Conservation (phyloP, 2,888 invertebrate species). For the Nowickia ferox region DNA sequence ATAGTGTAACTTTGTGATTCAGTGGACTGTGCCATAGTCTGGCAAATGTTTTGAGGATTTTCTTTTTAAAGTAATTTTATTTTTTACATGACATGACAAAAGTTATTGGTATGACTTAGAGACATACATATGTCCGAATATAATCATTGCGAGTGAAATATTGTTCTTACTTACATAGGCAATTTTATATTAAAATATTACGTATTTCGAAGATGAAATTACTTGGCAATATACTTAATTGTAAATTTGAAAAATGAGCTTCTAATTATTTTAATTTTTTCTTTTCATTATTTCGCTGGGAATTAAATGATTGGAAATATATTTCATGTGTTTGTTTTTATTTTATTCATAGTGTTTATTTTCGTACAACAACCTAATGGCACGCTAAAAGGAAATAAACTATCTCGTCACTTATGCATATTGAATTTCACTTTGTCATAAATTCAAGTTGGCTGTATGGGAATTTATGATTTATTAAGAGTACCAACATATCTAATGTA, state of each 20-base stretch:
- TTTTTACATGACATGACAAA: constrained; percentile 62
- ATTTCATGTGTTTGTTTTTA: constrained; percentile 35
- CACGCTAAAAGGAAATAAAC: constrained; percentile 54
- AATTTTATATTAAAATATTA: neutral
- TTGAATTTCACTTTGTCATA: constrained; percentile 47
- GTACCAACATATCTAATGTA: neutral
- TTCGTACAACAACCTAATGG: constrained; percentile 38
- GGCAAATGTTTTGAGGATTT: constrained; percentile 41
- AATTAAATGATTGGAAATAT: constrained; percentile 34
- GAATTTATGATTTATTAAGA: constrained; percentile 35
- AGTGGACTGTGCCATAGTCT: constrained; percentile 13
- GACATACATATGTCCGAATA: constrained; percentile 38
- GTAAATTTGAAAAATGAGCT: constrained; percentile 14
- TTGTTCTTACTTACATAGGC: neutral
- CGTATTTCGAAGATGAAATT: constrained; percentile 20
- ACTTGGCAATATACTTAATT: constrained; percentile 49
- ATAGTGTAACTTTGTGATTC: neutral
- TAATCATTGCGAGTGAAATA: neutral
- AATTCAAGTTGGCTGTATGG: constrained; percentile 6
- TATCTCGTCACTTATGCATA: constrained; percentile 44
- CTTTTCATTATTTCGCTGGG: constrained; percentile 10
- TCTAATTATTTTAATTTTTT: constrained; percentile 1
- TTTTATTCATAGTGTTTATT: constrained; percentile 47
- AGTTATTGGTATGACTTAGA: constrained; percentile 56
- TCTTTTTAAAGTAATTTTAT: constrained; percentile 24